Evolutionary conservation across 2,888 invertebrate genomes (phyloP).

Genomic region (Gymnosoma rotundatum): DNA sequence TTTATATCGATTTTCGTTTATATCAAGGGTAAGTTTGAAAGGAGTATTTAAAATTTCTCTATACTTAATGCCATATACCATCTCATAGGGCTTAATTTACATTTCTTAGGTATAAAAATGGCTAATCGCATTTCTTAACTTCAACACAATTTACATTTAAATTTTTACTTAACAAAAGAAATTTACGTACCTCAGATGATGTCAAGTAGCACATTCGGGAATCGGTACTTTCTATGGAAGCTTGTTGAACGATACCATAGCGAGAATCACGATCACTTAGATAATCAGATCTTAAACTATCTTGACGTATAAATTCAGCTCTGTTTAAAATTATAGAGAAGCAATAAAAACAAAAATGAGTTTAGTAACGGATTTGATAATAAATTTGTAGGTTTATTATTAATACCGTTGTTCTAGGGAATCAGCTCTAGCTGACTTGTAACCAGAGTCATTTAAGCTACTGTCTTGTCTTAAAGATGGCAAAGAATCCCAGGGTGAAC

Average conservation of each 20-base stretch:
- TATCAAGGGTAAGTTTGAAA: too few species aligned
- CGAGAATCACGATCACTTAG: conserved; percentile 94
- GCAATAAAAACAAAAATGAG: neutral
- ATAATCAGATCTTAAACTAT: conserved; percentile 94
- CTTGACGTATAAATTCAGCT: conserved; percentile 93
- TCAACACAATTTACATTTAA: conserved; percentile 47
- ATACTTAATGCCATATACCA: too few species aligned
- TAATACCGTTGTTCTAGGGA: conserved; percentile 92
- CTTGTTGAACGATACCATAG: conserved; percentile 95
- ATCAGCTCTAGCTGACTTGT: conserved; percentile 92
- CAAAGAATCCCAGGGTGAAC: conserved; percentile 94
- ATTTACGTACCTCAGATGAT: conserved; percentile 95
- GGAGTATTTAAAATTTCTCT: too few species aligned
- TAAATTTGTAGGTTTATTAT: neutral
- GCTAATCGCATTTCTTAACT: neutral
- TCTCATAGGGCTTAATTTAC: too few species aligned
- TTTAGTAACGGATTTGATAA: neutral
- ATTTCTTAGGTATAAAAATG: too few species aligned
- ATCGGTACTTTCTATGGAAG: conserved; percentile 96
- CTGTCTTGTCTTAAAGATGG: conserved; percentile 93
- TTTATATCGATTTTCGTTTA: too few species aligned
- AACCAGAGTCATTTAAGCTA: conserved; percentile 93
- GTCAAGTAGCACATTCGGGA: conserved; percentile 96
- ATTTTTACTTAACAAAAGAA: neutral
- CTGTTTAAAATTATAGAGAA: conserved; percentile 82